Evolutionary conservation across 1,140 invertebrate species (phyloP).

Genomic region (Hesperophylax magnus): DNA sequence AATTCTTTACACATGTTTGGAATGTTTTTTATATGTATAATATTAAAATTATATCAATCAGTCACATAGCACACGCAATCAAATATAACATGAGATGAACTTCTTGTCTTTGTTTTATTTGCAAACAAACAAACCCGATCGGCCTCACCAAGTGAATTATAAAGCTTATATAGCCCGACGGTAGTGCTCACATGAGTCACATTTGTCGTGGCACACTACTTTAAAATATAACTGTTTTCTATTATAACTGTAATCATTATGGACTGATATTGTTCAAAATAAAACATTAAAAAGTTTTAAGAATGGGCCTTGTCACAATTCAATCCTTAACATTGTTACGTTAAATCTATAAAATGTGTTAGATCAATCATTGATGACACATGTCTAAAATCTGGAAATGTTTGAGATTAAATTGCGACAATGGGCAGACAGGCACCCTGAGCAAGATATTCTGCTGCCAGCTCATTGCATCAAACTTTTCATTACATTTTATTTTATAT

Average conservation of each 20-base stretch:
- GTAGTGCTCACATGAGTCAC: no score
- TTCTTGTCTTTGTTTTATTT: conserved; percentile 25
- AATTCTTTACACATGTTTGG: conserved; percentile 28
- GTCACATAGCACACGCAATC: conserved; percentile 41
- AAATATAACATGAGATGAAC: conserved; percentile 13
- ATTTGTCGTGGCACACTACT: neutral
- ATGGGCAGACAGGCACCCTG: conserved; percentile 18
- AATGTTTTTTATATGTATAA: conserved; percentile 35
- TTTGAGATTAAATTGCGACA: conserved; percentile 37
- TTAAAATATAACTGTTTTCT: conserved; percentile 1
- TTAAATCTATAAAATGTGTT: neutral
- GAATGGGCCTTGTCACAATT: conserved; percentile 39
- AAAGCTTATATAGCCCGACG: no score
- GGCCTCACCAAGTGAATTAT: neutral
- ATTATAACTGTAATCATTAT: conserved; percentile 5
- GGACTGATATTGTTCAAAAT: neutral
- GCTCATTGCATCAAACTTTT: conserved; percentile 29
- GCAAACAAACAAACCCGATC: neutral
- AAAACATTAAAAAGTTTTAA: conserved; percentile 15
- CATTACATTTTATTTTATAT: neutral
- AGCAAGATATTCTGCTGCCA: conserved; percentile 12
- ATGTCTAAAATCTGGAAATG: neutral
- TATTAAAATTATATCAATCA: conserved; percentile 47
- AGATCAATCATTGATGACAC: neutral
- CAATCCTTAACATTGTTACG: conserved; percentile 12